These are phyloP conservation scores for Caenorhabditis remanei DNA, from an alignment of 1,140 invertebrate species.

Conservation along the genomic window DNA sequence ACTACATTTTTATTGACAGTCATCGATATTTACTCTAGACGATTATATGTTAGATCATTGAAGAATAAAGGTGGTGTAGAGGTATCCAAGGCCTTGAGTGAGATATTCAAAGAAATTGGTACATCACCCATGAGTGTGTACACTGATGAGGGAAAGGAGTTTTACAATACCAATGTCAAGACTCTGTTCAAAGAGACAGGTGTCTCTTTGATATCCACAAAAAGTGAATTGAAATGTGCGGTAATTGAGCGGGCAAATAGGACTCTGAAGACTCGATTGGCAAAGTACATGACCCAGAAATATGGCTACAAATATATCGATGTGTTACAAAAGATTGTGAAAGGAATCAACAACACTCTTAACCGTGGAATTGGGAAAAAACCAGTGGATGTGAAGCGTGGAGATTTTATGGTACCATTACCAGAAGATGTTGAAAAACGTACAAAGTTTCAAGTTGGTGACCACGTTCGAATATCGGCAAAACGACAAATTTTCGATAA, in stretches of 20 bases:
- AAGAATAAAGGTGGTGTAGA: background rate
- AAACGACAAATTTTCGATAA: background rate
- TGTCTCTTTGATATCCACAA: background rate
- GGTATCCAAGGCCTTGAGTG: background rate
- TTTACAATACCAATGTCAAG: background rate
- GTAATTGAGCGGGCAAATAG: background rate
- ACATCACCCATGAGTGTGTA: background rate
- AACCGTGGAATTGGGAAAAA: background rate
- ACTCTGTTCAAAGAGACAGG: background rate
- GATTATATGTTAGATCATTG: background rate
- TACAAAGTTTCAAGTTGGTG: background rate
- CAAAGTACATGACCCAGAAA: conserved; percentile 1
- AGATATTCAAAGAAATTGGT: background rate
- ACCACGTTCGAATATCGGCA: background rate
- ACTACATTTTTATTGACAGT: background rate
- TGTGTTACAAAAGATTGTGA: background rate
- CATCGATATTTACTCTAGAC: background rate
- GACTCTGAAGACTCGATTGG: conserved; percentile 9
- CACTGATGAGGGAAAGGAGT: conserved; percentile 12
- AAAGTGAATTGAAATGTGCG: conserved; percentile 11
- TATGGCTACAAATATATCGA: background rate
- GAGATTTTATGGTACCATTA: background rate
- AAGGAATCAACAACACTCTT: background rate
- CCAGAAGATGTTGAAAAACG: background rate
- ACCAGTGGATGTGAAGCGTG: background rate